A percentile compares a stretch with the other conserved stretches of the same genome.
Evolutionary conservation across 2,888 invertebrate species (phyloP).

Genomic region (Drosophila engyochracea): DNA sequence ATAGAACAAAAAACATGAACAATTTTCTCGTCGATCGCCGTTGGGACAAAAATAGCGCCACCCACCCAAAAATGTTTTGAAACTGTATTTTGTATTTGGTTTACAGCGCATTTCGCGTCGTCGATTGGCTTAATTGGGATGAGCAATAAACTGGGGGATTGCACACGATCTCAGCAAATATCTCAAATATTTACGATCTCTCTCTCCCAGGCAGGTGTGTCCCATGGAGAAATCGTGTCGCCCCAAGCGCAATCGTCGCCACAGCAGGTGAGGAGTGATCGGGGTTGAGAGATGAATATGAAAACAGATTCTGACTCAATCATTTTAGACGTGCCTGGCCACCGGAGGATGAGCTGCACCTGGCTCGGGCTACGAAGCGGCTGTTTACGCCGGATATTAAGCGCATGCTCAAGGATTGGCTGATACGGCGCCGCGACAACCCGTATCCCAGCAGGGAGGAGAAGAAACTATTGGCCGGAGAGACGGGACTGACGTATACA

Average conservation of each 20-base stretch:
- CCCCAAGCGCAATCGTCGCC: conserved; percentile 90
- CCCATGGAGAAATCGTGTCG: conserved; percentile 83
- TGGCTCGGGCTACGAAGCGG: conserved; percentile 89
- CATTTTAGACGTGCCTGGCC: conserved; percentile 83
- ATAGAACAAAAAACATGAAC: conserved; percentile 74
- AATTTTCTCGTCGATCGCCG: conserved; percentile 52
- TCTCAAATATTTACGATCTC: conserved; percentile 13
- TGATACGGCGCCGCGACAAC: conserved; percentile 90
- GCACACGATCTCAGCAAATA: conserved; percentile 29
- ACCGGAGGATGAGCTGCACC: conserved; percentile 85
- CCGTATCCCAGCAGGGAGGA: conserved; percentile 92
- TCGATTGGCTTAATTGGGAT: conserved; percentile 60
- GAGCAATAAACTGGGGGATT: conserved; percentile 48
- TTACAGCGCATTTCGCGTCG: conserved; percentile 56
- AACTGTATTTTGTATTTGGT: conserved; percentile 60
- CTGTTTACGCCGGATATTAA: conserved; percentile 93
- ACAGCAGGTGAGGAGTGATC: conserved; percentile 87
- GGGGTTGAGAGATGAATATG: background rate
- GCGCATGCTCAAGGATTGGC: conserved; percentile 91
- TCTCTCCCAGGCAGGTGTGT: conserved; percentile 23
- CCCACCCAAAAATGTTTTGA: conserved; percentile 67
- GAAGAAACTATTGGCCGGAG: conserved; percentile 90
- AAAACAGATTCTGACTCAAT: background rate
- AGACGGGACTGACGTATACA: conserved; percentile 92
- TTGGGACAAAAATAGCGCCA: conserved; percentile 72